Evolutionary conservation across 1,140 invertebrate species (phyloP).

Genomic region (Argopecten irradians): DNA sequence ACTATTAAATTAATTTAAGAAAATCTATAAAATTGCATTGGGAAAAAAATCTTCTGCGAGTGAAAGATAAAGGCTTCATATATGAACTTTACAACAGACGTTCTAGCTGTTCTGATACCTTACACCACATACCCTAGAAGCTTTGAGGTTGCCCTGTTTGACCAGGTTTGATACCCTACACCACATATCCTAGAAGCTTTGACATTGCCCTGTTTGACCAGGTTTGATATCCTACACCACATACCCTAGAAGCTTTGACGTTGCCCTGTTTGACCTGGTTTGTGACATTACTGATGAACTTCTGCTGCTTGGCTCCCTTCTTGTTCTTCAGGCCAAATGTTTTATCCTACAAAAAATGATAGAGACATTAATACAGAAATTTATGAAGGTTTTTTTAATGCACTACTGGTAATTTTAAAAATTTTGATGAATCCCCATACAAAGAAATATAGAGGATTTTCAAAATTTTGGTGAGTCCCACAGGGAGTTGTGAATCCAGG

Average conservation of each 20-base stretch:
- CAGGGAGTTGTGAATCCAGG: background rate
- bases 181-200: slow-evolving; percentile 25
- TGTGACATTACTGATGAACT: slow-evolving; percentile 98
- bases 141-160: slow-evolving; percentile 30
- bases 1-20: no score
- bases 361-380: background rate
- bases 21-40: background rate
- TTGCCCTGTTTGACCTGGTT: slow-evolving; percentile 94
- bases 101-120: background rate
- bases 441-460: slow-evolving; percentile 20
- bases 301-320: slow-evolving; percentile 99
- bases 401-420: no score
- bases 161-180: background rate
- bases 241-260: slow-evolving; percentile 69
- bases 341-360: slow-evolving; percentile 88
- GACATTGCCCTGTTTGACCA: slow-evolving; percentile 85
- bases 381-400: no score
- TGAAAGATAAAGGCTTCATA: background rate
- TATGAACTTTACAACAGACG: background rate
- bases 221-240: slow-evolving; percentile 83
- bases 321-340: slow-evolving; percentile 99
- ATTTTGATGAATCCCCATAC: slow-evolving; percentile 30
- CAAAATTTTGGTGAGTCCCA: background rate
- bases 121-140: background rate
- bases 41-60: background rate